Percentiles rank a stretch among this genome's conserved stretches.
These are phyloP conservation scores for Stichopus chloronotus DNA, from an alignment of 35 echinoderm and acorn worm genomes.

Conservation along the genomic window DNA sequence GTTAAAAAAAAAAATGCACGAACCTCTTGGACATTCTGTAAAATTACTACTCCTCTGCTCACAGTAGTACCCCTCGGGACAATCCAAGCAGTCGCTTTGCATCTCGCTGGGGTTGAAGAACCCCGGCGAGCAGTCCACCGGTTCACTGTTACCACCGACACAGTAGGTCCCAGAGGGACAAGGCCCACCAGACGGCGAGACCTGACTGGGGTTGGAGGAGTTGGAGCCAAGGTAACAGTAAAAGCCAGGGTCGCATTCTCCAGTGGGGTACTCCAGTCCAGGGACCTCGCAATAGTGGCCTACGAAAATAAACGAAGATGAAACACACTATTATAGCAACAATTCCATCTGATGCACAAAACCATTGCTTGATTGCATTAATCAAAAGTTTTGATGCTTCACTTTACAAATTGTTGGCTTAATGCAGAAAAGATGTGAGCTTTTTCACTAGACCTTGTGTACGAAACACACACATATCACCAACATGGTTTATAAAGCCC, in stretches of 20 bases:
- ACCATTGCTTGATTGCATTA: too few species aligned
- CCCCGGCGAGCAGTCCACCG: constrained; percentile 72
- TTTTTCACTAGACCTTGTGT: too few species aligned
- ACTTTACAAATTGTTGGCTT: too few species aligned
- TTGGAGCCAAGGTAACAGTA: constrained; percentile 88
- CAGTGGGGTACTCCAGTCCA: constrained; percentile 77
- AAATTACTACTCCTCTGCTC: constrained; percentile 65
- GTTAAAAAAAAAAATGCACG: too few species aligned
- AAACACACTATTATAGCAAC: neutral
- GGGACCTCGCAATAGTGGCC: constrained; percentile 91
- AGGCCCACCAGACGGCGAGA: constrained; percentile 74
- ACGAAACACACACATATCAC: too few species aligned
- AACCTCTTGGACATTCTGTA: constrained; percentile 86
- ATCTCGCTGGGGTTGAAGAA: constrained; percentile 85
- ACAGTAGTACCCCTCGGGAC: constrained; percentile 83
- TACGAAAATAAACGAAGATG: constrained; percentile 13
- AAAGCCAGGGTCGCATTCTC: constrained; percentile 86
- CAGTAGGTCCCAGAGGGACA: constrained; percentile 89
- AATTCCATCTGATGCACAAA: too few species aligned
- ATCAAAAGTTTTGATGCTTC: too few species aligned
- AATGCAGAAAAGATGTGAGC: too few species aligned
- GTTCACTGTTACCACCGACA: constrained; percentile 74
- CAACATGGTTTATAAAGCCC: too few species aligned
- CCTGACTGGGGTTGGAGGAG: constrained; percentile 79
- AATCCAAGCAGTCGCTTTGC: constrained; percentile 88